phyloP scores from a whole-genome alignment of 2,113 vertebrate species.

The Cottus gobio region DNA sequence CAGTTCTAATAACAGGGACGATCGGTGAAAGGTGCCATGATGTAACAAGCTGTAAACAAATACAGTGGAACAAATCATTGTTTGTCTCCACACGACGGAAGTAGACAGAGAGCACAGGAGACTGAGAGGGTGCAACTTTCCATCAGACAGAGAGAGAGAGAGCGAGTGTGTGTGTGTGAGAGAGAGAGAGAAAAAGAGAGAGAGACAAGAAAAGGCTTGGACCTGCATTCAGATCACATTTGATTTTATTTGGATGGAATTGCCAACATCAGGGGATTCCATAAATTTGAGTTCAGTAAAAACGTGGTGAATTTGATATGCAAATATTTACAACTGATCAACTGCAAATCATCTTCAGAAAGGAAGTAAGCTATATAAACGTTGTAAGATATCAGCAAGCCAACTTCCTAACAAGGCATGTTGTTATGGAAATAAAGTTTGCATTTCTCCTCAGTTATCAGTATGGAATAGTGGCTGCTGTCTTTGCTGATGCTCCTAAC shows the following conservation, averaged over 20 bases:
- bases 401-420: not conserved
- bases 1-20: slow-evolving; percentile 41
- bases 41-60: slow-evolving; percentile 69
- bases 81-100: slow-evolving; percentile 41
- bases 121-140: not conserved
- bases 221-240: not conserved
- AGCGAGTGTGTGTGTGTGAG: not conserved
- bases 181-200: no score
- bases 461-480: slow-evolving; percentile 39
- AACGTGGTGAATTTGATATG: not conserved
- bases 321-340: not conserved
- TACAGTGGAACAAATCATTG: slow-evolving; percentile 61
- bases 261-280: not conserved
- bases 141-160: no score
- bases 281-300: not conserved
- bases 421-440: not conserved
- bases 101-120: slow-evolving; percentile 41
- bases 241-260: not conserved
- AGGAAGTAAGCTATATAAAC: not conserved
- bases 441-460: not conserved
- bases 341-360: not conserved
- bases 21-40: slow-evolving; percentile 49
- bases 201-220: not conserved
- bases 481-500: slow-evolving; percentile 37
- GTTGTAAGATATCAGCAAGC: not conserved